phyloP scores from a whole-genome alignment of 2,888 invertebrate species.

The Drosophila emarginata region DNA sequence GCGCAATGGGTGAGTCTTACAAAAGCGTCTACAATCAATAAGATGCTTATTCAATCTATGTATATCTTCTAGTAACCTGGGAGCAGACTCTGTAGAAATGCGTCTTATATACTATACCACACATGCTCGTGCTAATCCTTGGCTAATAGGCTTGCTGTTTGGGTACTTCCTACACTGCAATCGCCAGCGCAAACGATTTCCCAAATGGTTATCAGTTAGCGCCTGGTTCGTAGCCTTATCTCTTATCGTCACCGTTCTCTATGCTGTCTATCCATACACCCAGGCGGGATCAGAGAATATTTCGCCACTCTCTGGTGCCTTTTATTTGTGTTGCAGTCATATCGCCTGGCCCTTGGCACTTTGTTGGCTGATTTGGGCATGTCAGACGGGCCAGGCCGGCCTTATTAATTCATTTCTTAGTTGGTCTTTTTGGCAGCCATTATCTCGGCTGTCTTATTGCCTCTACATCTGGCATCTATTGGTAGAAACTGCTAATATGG shows the following conservation, averaged over 20 bases:
- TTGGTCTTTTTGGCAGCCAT: slow-evolving; percentile 75
- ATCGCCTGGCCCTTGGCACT: slow-evolving; percentile 75
- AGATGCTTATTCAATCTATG: background rate
- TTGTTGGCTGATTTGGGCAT: slow-evolving; percentile 78
- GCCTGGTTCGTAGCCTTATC: slow-evolving; percentile 54
- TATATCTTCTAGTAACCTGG: slow-evolving; percentile 28
- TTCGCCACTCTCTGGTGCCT: slow-evolving; percentile 29
- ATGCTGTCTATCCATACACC: slow-evolving; percentile 55
- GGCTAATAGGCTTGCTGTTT: slow-evolving; percentile 66
- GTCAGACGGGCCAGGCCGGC: slow-evolving; percentile 74
- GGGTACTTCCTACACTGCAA: slow-evolving; percentile 56
- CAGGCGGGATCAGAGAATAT: slow-evolving; percentile 26
- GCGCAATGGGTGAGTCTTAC: slow-evolving; percentile 36
- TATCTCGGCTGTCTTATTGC: slow-evolving; percentile 72
- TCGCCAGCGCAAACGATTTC: slow-evolving; percentile 12
- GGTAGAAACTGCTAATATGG: slow-evolving; percentile 53
- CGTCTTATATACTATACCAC: slow-evolving; percentile 57
- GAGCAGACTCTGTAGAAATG: slow-evolving; percentile 26
- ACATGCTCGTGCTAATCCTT: slow-evolving; percentile 60
- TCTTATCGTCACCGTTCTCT: slow-evolving; percentile 51
- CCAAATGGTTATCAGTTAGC: slow-evolving; percentile 45
- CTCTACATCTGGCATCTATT: slow-evolving; percentile 75
- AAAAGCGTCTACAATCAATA: background rate
- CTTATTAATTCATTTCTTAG: slow-evolving; percentile 70
- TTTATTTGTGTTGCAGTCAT: slow-evolving; percentile 58